A percentile compares a stretch with the other conserved stretches of the same genome.
Conservation (phyloP, 2,797 vertebrate species). For the Oreochromis mossambicus region DNA sequence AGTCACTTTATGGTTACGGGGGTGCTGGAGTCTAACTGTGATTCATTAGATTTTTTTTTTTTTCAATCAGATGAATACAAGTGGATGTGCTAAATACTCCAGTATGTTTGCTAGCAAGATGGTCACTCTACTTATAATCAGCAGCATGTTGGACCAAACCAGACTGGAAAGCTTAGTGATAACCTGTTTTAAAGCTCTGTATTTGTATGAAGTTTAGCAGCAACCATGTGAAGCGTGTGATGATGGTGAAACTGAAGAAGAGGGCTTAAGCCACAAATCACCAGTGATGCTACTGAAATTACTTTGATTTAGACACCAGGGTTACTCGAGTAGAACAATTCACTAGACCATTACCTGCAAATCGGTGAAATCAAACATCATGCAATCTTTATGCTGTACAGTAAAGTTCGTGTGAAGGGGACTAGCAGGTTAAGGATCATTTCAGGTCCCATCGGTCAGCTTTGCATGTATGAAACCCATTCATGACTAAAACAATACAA, state of each 20-base stretch:
- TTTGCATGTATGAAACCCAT: not conserved
- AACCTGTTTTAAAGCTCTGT: not conserved
- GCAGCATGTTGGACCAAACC: not conserved
- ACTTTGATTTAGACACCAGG: not conserved
- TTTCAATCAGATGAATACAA: not conserved
- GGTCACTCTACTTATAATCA: not conserved
- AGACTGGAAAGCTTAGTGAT: not conserved
- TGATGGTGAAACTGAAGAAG: not conserved
- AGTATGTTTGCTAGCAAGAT: fast-evolving
- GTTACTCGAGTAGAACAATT: not conserved
- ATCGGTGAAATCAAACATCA: not conserved
- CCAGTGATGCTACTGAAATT: not conserved
- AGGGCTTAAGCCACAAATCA: not conserved
- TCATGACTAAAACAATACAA: not conserved
- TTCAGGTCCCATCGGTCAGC: not conserved
- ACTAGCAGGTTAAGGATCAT: not conserved
- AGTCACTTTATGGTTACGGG: not conserved
- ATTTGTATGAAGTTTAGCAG: not conserved
- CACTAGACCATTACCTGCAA: fast-evolving
- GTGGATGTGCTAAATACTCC: not conserved
- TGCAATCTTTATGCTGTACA: not conserved
- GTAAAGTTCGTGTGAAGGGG: not conserved
- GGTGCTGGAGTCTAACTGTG: not conserved
- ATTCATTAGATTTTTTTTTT: not conserved
- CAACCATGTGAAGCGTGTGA: not conserved